These are phyloP conservation scores for Pristionchus japonicus DNA, from an alignment of 2,888 invertebrate species.

Conservation along the genomic window DNA sequence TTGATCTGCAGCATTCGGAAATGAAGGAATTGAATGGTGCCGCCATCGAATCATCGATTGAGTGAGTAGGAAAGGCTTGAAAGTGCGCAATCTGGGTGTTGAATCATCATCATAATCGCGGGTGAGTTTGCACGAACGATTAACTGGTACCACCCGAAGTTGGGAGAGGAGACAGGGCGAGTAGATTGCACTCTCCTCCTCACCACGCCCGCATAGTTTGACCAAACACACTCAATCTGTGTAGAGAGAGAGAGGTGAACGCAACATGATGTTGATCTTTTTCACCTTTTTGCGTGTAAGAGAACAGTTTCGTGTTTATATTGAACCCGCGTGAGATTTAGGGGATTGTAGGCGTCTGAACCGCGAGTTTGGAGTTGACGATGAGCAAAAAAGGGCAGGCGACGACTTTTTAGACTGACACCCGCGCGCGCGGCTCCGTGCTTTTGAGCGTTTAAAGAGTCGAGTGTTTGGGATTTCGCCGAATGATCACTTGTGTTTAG, in stretches of 20 bases:
- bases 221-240: conserved; percentile 11
- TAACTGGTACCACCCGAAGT: conserved; percentile 6
- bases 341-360: neutral
- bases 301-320: neutral
- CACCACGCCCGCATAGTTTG: neutral
- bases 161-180: neutral
- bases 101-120: conserved; percentile 34
- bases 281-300: neutral
- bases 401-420: neutral
- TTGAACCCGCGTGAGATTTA: neutral
- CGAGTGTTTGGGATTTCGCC: neutral
- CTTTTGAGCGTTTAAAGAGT: neutral
- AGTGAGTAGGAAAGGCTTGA: neutral
- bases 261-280: conserved; percentile 12
- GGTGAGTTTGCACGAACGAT: conserved; percentile 26
- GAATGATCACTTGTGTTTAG: neutral
- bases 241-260: neutral
- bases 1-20: no score
- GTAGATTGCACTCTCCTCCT: conserved; percentile 4
- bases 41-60: neutral
- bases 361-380: neutral
- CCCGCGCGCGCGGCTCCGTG: neutral
- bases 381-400: neutral
- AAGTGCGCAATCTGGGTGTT: neutral
- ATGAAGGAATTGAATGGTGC: neutral